Base-by-base conservation (phyloP, 2,888 invertebrate species). In the Rotaria macrura region DNA sequence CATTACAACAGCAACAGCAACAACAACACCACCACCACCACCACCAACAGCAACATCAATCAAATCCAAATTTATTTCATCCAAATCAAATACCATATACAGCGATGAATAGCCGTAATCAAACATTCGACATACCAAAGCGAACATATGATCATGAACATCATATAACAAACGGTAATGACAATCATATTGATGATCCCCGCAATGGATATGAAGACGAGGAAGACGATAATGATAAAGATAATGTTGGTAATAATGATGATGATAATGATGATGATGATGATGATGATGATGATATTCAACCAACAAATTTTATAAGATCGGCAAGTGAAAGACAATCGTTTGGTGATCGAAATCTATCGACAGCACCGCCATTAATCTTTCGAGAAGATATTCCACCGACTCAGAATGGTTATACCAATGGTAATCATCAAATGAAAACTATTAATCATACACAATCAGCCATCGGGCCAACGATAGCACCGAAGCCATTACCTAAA, bases 271-370 rank as follows among this genome's bases (percentile, higher is more conserved):
- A 79, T 20, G 43, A 79, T 2, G 34, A 38, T 12, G 43, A 43
- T 25, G 43, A 79, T 38, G 43, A 79, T 43, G 79, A 79, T 7
- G 79, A 79, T 20, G 43, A 79, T 43, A 20, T 43, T 25, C 25
- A 25, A 79, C 43, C 43, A 43, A 25, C 43, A 43, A n/a, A 23
- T 14, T 79, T 79, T 25, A 43, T 79, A 43, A 40, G 79, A 20
- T 43, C 43, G n/a, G 79, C 79, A 14, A 79, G 79, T 79, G 79
- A 79, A 79, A 23, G 79, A 43, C 79, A 79, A 43, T 79, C 79
- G 43, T 79, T 79, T 43, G 79, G 79, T 43, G 79, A 79, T n/a
- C 34, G 65, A 34, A 65, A 65, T 34, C 20, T 65, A 65, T 65
- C 65, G 4, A 65, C 65, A 20, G 65, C 65, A 34, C 65, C 65